A percentile compares a stretch with the other conserved stretches of the same genome.
Evolutionary conservation across 2,113 vertebrate genomes (phyloP).

Genomic region (Ameiurus melas): DNA sequence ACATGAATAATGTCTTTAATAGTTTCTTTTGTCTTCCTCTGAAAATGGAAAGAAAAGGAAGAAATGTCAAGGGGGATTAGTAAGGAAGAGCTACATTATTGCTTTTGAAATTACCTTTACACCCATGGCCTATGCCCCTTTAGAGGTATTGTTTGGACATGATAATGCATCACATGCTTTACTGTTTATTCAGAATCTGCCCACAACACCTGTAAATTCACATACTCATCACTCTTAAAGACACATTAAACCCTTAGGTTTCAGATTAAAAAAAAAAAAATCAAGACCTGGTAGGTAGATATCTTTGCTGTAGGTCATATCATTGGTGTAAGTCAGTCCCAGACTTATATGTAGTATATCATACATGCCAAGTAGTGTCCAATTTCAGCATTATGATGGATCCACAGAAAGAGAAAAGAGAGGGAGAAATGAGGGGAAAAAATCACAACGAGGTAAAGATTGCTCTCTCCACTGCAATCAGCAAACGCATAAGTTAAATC

Average conservation of each 20-base stretch:
- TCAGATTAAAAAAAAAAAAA: conserved; percentile 11
- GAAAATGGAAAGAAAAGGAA: conserved; percentile 48
- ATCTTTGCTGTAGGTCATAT: conserved; percentile 27
- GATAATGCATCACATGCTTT: conserved; percentile 46
- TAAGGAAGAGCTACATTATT: conserved; percentile 53
- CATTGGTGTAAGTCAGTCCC: not conserved
- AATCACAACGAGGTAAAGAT: conserved; percentile 37
- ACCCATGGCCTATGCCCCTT: conserved; percentile 48
- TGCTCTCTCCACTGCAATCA: conserved; percentile 49
- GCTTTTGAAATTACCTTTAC: conserved; percentile 57
- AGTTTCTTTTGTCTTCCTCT: conserved; percentile 57
- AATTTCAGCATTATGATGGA: conserved; percentile 27
- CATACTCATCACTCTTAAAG: conserved; percentile 39
- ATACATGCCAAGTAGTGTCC: conserved; percentile 16
- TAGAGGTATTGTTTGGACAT: conserved; percentile 22
- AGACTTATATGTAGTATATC: not conserved
- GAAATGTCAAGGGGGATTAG: conserved; percentile 57
- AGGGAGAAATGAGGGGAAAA: not conserved
- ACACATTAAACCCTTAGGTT: conserved; percentile 37
- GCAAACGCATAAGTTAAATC: conserved; percentile 50
- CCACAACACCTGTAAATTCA: conserved; percentile 31
- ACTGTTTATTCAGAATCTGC: conserved; percentile 36
- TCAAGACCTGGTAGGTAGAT: conserved; percentile 9
- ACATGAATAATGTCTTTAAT: conserved; percentile 71
- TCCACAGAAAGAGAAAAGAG: conserved; percentile 12